These are phyloP conservation scores for Anguilla marmorata DNA, from an alignment of 2,797 vertebrate genomes.

Conservation along the genomic window DNA sequence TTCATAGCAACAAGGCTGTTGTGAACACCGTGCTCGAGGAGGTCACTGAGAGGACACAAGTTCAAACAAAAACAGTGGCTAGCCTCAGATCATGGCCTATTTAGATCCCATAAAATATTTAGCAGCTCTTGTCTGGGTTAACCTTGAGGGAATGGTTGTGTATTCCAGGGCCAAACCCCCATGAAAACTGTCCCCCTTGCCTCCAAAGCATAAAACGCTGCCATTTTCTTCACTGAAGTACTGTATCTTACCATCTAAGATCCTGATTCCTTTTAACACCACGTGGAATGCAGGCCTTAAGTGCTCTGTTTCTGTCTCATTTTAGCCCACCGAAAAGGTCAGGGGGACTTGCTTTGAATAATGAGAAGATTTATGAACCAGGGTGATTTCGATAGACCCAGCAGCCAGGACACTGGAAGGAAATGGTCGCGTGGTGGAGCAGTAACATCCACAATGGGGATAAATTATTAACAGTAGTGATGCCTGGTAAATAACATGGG, in stretches of 20 bases:
- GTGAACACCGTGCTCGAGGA: neutral
- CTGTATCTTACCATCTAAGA: neutral
- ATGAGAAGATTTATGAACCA: slow-evolving; percentile 47
- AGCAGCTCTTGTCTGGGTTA: slow-evolving; percentile 31
- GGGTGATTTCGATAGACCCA: slow-evolving; percentile 31
- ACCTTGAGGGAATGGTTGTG: slow-evolving; percentile 28
- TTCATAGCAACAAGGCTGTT: neutral
- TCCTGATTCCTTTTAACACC: neutral
- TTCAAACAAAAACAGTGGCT: slow-evolving; percentile 36
- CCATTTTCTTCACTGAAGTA: slow-evolving; percentile 4
- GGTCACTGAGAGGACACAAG: slow-evolving; percentile 35
- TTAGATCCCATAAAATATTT: slow-evolving; percentile 46
- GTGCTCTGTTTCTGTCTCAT: slow-evolving; percentile 5
- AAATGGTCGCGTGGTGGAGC: slow-evolving; percentile 30
- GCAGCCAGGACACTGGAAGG: slow-evolving; percentile 31
- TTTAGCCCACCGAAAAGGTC: slow-evolving; percentile 41
- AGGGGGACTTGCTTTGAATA: slow-evolving; percentile 39
- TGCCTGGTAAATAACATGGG: slow-evolving; percentile 41
- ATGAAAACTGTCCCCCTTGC: slow-evolving; percentile 23
- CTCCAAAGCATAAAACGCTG: slow-evolving; percentile 15
- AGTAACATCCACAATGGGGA: slow-evolving; percentile 41
- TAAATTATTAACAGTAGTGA: slow-evolving; percentile 48
- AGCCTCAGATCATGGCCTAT: slow-evolving; percentile 43
- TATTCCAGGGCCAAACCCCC: slow-evolving; percentile 21
- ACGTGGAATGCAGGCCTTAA: neutral